A percentile compares a stretch with the other conserved stretches of the same genome.
Evolutionary conservation across 2,888 invertebrate genomes (phyloP).

Genomic region (Hypsopygia costalis): DNA sequence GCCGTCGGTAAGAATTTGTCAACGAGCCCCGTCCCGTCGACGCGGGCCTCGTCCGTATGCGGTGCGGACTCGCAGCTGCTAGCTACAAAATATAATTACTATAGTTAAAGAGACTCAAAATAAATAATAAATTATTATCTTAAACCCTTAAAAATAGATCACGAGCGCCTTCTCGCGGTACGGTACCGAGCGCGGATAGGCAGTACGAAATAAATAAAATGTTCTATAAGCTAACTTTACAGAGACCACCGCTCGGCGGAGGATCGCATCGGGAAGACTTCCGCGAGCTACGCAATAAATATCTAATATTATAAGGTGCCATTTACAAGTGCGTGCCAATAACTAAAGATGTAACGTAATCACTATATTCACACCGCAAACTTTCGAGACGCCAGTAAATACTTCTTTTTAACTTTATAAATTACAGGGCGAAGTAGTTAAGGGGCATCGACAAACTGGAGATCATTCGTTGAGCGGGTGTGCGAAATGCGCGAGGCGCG

Average conservation of each 20-base stretch:
- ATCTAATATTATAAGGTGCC: constrained; percentile 77
- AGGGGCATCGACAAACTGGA: constrained; percentile 75
- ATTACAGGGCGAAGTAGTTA: constrained; percentile 69
- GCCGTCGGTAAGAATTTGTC: constrained; percentile 27
- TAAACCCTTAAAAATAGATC: constrained; percentile 80
- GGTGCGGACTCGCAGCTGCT: constrained; percentile 73
- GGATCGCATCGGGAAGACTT: constrained; percentile 77
- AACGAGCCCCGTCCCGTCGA: constrained; percentile 68
- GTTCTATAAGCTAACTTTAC: constrained; percentile 79
- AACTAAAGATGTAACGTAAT: constrained; percentile 52
- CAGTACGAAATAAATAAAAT: constrained; percentile 78
- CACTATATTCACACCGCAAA: constrained; percentile 77
- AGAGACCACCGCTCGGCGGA: constrained; percentile 79
- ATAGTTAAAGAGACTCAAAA: constrained; percentile 79
- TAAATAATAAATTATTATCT: constrained; percentile 81
- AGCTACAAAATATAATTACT: constrained; percentile 68
- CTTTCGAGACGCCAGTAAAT: constrained; percentile 77
- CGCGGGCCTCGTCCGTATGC: constrained; percentile 72
- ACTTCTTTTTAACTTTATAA: constrained; percentile 72
- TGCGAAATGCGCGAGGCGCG: constrained; percentile 56
- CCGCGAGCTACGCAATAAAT: constrained; percentile 79
- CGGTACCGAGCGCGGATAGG: constrained; percentile 77
- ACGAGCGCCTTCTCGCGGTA: constrained; percentile 80
- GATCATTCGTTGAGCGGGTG: constrained; percentile 79
- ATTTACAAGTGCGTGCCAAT: constrained; percentile 79